Base-by-base conservation (phyloP, 2,797 vertebrate species). In the Dicrostonyx torquatus region DNA sequence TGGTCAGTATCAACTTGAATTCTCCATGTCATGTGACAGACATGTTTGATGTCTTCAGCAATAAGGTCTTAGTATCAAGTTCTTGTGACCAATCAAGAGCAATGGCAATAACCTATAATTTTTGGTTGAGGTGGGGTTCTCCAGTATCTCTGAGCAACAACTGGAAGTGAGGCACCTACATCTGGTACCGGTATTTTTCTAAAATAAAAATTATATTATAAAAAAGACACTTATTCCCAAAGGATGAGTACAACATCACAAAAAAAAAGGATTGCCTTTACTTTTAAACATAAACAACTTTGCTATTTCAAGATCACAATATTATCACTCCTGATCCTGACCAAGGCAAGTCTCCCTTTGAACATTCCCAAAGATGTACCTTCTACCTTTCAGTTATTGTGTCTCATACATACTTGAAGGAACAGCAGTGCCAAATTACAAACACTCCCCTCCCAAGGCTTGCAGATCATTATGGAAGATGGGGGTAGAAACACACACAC, bases 281-380 rank as follows among this genome's bases (percentile, higher is more conserved):
- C 58, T 90, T 93, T 58, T 75, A 37, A 95, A 88, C 89, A 53
- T 50, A 87, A 93, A 60, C 31, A 91, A 88, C 4, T 68, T 48
- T 53, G 10, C 55, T 93, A 87, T 72, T 83, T 94, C 11, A 79
- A 55, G n/a, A 5, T 66, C 9, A 76, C 31, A 58, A 70, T 37
- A 15, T 66, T 66, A 64, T 68, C n/a, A 70, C 62, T 76, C n/a
- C 75, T 87, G 34, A 58, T 17, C n/a, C 75, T 87, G 34, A 58
- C 22, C 45, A 34, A 87, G 72, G n/a, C 45, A 83, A 2, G 43
- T 91, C 24, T 96, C 17, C 34, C 82, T 78, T 76, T 53, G 31
- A 55, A 60, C 78, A 73, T 91, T 4, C 48, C 66, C 18, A 1
- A 12, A 66, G 13, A 85, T 26, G 37, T 53, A 91, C 77, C 92